Evolutionary conservation across 2,797 vertebrate genomes (phyloP), one percentile per base, ranked within the genome.

Genomic region (Gymnothorax javanicus): DNA sequence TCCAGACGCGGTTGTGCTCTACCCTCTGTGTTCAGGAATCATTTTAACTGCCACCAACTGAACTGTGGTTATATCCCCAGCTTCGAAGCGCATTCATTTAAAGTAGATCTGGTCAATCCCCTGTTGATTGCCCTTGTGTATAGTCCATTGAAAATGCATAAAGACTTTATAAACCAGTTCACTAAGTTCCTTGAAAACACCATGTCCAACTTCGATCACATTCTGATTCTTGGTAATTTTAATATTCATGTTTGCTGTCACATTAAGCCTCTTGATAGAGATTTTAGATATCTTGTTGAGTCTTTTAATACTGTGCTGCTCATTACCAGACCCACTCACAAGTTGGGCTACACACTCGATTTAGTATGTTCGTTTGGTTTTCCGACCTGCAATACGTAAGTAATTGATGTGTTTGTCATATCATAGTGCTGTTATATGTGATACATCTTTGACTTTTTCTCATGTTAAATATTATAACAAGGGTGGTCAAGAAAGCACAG

Each of bases 111-210:
- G 25, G n/a, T 27, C 71, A 73, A 73, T 27, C 71, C 71, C 69
- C 71, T 73, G 3, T 73, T 73, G 33, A 73, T 73, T 50, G 43
- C 52, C n/a, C 50, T 56, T 82, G 77, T 82, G 77, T 73, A 73
- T 73, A n/a, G 23, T 43, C 33, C 33, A 43, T 43, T 43, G 33
- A 43, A 43, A 73, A 73, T 25, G 13, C 27, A 73, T 33, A 73
- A 25, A 73, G 69, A 73, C 69, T 73, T 73, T 73, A 73, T 73
- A 12, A 25, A 23, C 7, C 23, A 73, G 33, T 25, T n/a, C n/a
- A n/a, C n/a, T n/a, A n/a, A n/a, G n/a, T n/a, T n/a, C n/a, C n/a
- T n/a, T n/a, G n/a, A n/a, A 73, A 73, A 73, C 1, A 73, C 69
- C 13, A 73, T 73, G 69, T 25, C 69, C 69, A 73, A 73, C n/a